Conservation (phyloP, 2,797 vertebrate species). For the Erithacus rubecula region DNA sequence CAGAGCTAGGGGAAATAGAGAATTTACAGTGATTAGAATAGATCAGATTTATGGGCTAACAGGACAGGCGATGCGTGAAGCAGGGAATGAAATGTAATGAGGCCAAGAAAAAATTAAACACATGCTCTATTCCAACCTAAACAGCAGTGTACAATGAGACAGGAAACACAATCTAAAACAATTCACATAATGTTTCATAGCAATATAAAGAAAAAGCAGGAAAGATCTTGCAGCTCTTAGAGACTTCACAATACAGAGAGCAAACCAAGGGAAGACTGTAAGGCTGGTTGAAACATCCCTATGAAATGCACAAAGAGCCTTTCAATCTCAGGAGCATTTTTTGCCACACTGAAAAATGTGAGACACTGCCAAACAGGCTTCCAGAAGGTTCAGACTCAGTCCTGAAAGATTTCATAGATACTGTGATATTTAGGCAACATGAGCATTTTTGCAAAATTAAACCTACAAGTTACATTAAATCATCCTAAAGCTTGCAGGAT, state of each 20-base stretch:
- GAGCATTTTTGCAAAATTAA: background rate
- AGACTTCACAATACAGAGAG: background rate
- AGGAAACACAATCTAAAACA: background rate
- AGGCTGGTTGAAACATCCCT: background rate
- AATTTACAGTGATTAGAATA: background rate
- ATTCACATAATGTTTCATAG: background rate
- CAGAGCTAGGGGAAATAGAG: background rate
- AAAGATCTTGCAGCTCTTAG: background rate
- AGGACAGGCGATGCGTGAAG: background rate
- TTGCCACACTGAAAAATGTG: background rate
- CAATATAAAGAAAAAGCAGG: background rate
- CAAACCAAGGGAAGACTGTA: background rate
- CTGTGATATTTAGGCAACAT: background rate
- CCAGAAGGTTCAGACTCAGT: background rate
- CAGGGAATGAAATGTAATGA: slow-evolving; percentile 1
- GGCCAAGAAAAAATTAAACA: background rate
- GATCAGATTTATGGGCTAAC: slow-evolving; percentile 1
- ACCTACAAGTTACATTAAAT: background rate
- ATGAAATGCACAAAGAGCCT: background rate
- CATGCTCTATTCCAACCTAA: background rate
- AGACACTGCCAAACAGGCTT: background rate
- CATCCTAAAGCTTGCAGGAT: background rate
- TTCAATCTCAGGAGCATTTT: background rate
- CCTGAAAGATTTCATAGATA: background rate
- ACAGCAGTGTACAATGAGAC: background rate